These are phyloP conservation scores for Saguinus midas DNA, from an alignment of 2,113 vertebrate genomes.

Conservation along the genomic window DNA sequence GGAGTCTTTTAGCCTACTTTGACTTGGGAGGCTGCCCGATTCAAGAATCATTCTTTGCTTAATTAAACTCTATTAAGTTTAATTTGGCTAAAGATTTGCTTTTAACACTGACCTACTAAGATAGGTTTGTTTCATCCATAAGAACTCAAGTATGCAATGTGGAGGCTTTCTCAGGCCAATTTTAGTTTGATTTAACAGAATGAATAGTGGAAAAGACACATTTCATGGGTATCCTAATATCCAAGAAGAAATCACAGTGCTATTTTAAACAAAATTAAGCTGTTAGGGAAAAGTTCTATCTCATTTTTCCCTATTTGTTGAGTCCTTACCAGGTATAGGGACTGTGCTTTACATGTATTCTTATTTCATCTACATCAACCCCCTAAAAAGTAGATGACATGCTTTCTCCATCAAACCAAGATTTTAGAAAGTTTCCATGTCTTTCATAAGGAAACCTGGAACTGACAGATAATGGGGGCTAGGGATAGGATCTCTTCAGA, in stretches of 20 bases:
- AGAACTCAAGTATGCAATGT: neutral
- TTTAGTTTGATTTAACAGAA: neutral
- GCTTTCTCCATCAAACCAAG: neutral
- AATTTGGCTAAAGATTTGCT: too few relatives aligned
- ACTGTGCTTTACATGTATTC: neutral
- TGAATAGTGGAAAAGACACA: neutral
- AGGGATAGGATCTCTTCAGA: neutral
- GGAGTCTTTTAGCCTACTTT: too few relatives aligned
- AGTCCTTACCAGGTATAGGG: neutral
- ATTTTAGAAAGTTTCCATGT: neutral
- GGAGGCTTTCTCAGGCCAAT: neutral
- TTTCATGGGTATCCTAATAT: neutral
- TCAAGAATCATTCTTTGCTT: too few relatives aligned
- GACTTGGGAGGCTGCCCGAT: too few relatives aligned
- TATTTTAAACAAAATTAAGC: neutral
- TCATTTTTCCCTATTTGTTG: neutral
- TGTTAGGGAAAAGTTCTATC: neutral
- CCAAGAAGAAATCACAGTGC: neutral
- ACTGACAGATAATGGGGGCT: rapidly evolving
- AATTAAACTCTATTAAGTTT: too few relatives aligned
- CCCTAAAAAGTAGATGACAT: neutral
- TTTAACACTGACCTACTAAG: too few relatives aligned
- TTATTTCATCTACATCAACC: neutral
- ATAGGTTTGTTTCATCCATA: neutral
- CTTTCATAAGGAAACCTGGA: neutral